Evolutionary conservation across 2,888 invertebrate genomes (phyloP), one percentile per base, ranked within the genome.

Genomic region (Lobophora halterata): DNA sequence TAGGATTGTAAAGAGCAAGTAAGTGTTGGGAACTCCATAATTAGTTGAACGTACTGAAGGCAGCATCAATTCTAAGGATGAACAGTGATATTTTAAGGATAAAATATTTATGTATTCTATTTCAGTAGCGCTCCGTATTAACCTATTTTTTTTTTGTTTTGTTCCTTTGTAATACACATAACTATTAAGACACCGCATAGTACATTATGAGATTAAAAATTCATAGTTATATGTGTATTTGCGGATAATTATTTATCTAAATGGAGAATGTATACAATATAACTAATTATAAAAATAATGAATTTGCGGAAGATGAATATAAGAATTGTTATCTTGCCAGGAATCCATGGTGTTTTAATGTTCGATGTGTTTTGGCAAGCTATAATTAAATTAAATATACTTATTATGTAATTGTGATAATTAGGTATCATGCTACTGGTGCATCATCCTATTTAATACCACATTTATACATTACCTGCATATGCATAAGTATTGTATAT

Each of bases 311-410:
- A 44, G 57, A 58, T 55, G 56, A n/a, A 57, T 61, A 61, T 70
- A 69, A 65, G 59, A 65, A 54, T 83, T 83, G 74, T 76, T 62
- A 71, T 78, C 77, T 81, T 80, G 83, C 80, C 85, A 78, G 68
- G 60, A 66, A 65, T 71, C 64, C 57, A 62, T 74, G 79, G 77
- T 74, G 65, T 78, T 69, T 78, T 66, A 65, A 68, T 82, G 76
- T 80, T 79, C 59, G 66, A 71, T 79, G 74, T 81, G 68, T 73
- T 78, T 77, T 72, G 77, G 75, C 74, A 73, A 71, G 75, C 56
- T 76, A 69, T 71, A 48, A 62, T 62, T 60, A 61, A 65, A 64
- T 65, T 61, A 47, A 41, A 45, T 24, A 42, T 27, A 41, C n/a
- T 38, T 46, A 55, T 52, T 61, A 57, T 71, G 71, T 79, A 63